Base-by-base conservation (phyloP, 2,888 invertebrate species). In the Eristalinus sepulchralis region DNA sequence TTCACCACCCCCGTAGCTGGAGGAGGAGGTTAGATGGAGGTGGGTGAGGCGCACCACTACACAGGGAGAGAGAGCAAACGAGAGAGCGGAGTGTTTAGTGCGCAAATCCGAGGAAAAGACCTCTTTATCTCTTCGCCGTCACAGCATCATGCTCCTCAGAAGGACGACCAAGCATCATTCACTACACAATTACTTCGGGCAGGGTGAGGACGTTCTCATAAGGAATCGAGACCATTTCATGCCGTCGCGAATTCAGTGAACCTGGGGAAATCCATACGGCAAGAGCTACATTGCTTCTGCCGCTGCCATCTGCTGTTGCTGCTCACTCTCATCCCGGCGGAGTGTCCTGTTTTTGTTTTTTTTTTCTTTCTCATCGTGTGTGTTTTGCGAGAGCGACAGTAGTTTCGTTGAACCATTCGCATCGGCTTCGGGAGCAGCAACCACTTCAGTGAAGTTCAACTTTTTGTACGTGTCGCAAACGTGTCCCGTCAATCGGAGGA, bases 401-500 rank as follows among this genome's bases (percentile, higher is more conserved):
- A 77, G 53, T 85, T 82, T 47, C 17, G 39, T 27, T 84, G 71
- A 62, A 73, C 22, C 71, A 59, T 81, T 84, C 77, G 81, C 77
- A 85, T 85, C 68, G 57, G 33, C 53, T 68, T 59, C 39, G n/a
- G 60, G 70, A 60, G 57, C 57, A 27, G 62, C 62, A 47, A 86
- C 78, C 73, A 73, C 73, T 78, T 86, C 83, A 86, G 86, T 83
- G 53, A 75, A 78, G 78, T 70, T 66, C 64, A 75, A 78, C 70
- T 27, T 60, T 64, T 83, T 75, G 83, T 68, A 70, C 86, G 86
- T 78, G 78, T 73, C 83, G 73, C 67, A 63, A 78, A 66, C 63
- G 75, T 78, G 73, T 78, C 73, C 78, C 66, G 77, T 66, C 77
- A 78, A 68, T 60, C 83, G 78, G 70, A 66, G 63, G 68, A 53